Evolutionary conservation across 2,113 vertebrate species (phyloP).

Genomic region (Bucco capensis): DNA sequence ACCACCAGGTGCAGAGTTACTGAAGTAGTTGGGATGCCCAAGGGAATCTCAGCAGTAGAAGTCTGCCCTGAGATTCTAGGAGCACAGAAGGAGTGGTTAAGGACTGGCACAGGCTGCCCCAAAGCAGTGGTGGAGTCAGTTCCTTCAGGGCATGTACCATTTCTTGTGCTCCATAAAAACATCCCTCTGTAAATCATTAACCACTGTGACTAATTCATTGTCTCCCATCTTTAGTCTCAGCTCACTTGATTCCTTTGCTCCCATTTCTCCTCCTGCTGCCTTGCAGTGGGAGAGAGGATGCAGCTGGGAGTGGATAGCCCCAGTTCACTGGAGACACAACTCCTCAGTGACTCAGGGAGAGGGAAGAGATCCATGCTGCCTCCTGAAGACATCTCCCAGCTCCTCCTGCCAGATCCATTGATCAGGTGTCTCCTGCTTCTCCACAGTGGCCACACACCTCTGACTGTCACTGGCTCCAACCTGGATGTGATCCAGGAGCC

Average conservation of each 20-base stretch:
- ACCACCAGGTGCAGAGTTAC: neutral
- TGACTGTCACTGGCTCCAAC: constrained; percentile 92
- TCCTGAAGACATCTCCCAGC: neutral
- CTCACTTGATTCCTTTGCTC: neutral
- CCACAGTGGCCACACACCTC: constrained; percentile 89
- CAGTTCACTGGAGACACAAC: neutral
- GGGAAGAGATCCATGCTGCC: neutral
- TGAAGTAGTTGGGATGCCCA: neutral
- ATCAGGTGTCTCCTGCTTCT: neutral
- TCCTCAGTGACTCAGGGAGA: neutral
- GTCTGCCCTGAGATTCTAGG: neutral
- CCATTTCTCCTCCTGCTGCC: neutral
- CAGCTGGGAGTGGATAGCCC: neutral
- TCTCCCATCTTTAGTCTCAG: neutral
- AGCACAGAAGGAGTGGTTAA: too few relatives aligned
- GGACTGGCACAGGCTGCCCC: too few relatives aligned
- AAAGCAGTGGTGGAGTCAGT: too few relatives aligned
- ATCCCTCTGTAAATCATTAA: neutral
- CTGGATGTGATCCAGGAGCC: constrained; percentile 96
- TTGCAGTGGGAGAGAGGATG: neutral
- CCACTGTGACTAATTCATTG: constrained; percentile 22
- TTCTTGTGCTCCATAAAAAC: neutral
- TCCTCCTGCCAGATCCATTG: neutral
- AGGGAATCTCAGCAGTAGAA: neutral
- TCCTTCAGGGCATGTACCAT: neutral